Base-by-base conservation (phyloP, 2,888 invertebrate genomes). In the Eupsilia transversa region DNA sequence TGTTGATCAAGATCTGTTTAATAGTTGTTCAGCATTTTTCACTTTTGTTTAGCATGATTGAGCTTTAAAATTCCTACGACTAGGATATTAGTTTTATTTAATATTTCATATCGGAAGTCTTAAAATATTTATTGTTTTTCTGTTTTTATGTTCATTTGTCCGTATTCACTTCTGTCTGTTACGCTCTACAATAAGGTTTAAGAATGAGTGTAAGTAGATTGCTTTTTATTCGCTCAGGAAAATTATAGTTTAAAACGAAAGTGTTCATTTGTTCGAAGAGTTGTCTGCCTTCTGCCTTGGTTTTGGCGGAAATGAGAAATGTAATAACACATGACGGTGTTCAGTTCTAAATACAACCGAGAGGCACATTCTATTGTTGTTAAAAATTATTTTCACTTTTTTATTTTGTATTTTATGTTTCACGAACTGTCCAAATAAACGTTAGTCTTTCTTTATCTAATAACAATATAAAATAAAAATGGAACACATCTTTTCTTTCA, bases 261-360 rank as follows among this genome's bases (percentile, higher is more conserved):
- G 59, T 41, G 20, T 56, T 54, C 7, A 41, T 68, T 65, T 54
- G 54, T 35, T 69, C 9, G 2, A 41, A 12, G 3, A 6, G 10
- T 61, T 30, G 23, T 38, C 7, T 46, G 12, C 23, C 27, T 76
- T 38, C 7, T 46, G 12, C 23, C 27, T 76, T 41, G 0, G 20
- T 20, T 60, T 71, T 54, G 30, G 33, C 41, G 83, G 54, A 83
- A 79, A 83, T 83, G 43, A 78, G 79, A 82, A 77, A 57, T 41
- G 17, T 67, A 74, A n/a, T 63, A 57, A 49, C 20, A 64, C 30
- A 52, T 30, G 35, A 10, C 9, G 12, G 43, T 65, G 33, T 43
- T 57, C 6, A 38, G 43, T 46, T 79, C 20, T 9, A 60, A 59
- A 38, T 43, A 33, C 10, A 59, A 43, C 27, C n/a, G n/a, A n/a